Conservation (phyloP, 2,888 invertebrate species). For the Hetaerina titia region DNA sequence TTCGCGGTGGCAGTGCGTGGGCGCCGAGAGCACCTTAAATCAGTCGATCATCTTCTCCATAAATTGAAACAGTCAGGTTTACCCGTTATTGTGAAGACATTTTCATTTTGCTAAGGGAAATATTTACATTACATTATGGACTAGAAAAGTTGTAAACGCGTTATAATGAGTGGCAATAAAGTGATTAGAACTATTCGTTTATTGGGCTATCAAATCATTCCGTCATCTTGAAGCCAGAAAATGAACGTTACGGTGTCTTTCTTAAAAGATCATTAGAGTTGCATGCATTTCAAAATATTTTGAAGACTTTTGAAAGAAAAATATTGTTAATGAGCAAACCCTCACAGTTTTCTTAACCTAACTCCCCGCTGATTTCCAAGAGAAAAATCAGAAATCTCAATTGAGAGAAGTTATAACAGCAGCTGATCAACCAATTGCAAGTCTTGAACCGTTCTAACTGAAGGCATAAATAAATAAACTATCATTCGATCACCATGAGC, state of each 20-base stretch:
- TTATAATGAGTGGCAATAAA: constrained; percentile 21
- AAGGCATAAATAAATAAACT: no score
- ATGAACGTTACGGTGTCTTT: background rate
- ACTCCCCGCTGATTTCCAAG: no score
- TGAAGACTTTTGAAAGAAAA: background rate
- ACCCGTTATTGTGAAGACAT: background rate
- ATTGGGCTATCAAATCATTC: constrained; percentile 27
- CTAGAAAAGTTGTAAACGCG: constrained; percentile 33
- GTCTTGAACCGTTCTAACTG: no score
- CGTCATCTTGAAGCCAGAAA: background rate
- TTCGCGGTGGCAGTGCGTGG: background rate
- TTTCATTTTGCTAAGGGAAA: background rate
- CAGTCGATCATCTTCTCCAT: background rate
- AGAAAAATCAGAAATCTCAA: no score
- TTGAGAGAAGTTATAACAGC: no score
- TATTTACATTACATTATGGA: constrained; percentile 15
- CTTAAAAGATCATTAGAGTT: background rate
- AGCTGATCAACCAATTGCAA: no score
- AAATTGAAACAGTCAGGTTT: background rate
- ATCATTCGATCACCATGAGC: no score
- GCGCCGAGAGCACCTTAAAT: background rate
- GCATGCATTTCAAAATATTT: background rate
- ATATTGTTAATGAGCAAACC: background rate
- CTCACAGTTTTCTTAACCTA: no score
- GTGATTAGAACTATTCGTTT: constrained; percentile 22